These are phyloP conservation scores for Anarsia innoxiella DNA, from an alignment of 2,888 invertebrate species.

Conservation along the genomic window DNA sequence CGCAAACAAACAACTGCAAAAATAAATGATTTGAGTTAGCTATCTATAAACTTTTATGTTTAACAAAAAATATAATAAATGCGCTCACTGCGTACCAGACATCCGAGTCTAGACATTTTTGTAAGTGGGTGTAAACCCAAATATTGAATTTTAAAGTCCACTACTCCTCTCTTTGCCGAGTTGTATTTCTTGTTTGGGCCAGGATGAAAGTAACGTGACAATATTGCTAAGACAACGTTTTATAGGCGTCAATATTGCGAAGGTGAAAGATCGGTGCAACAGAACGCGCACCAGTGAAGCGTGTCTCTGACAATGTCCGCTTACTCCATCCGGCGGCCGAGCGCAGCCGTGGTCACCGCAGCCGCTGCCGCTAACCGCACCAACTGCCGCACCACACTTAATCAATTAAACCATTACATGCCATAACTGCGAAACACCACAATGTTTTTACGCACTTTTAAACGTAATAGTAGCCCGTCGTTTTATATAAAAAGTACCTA, in stretches of 20 bases:
- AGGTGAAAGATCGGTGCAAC: slow-evolving; percentile 73
- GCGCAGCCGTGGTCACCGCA: not conserved
- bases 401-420: too few species aligned
- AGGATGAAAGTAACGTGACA: slow-evolving; percentile 71
- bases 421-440: too few species aligned
- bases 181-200: slow-evolving; percentile 62
- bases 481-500: too few species aligned
- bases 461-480: too few species aligned
- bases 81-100: slow-evolving; percentile 45
- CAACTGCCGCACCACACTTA: not conserved
- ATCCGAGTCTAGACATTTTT: slow-evolving; percentile 54
- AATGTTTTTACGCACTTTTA: too few species aligned
- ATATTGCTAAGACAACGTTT: slow-evolving; percentile 70
- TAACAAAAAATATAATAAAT: slow-evolving; percentile 10
- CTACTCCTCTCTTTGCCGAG: slow-evolving; percentile 43
- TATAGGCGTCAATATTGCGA: slow-evolving; percentile 74
- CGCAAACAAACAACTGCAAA: slow-evolving; percentile 62
- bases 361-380: not conserved
- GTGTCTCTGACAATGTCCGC: slow-evolving; percentile 69
- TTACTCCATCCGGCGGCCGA: slow-evolving; percentile 55
- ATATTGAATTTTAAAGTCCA: slow-evolving; percentile 29
- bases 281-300: slow-evolving; percentile 63
- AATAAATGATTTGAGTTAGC: slow-evolving; percentile 20
- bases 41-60: not conserved
- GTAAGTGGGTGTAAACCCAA: slow-evolving; percentile 61